These are phyloP conservation scores for Picathartes gymnocephalus DNA, from an alignment of 2,113 vertebrate genomes.

Conservation along the genomic window DNA sequence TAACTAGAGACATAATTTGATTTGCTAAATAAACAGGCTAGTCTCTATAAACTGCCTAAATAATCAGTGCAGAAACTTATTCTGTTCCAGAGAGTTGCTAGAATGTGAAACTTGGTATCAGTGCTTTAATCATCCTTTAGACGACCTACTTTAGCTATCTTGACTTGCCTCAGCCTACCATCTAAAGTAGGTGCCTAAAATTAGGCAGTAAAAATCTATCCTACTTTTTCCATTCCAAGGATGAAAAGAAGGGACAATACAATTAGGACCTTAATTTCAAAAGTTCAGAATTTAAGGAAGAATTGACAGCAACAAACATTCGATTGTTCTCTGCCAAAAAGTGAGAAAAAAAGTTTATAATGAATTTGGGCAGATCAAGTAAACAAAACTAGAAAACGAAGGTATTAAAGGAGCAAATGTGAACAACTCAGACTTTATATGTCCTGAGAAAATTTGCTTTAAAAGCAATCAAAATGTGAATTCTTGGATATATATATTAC, in stretches of 20 bases:
- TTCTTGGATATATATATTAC: not conserved
- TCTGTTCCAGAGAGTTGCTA: not conserved
- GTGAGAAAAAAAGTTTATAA: not conserved
- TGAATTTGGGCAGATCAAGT: not conserved
- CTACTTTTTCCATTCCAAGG: not conserved
- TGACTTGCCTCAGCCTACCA: not conserved
- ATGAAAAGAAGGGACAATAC: not conserved
- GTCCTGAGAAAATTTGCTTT: not conserved
- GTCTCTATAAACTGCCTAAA: not conserved
- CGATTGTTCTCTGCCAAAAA: not conserved
- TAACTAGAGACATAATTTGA: not conserved
- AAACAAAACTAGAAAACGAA: not conserved
- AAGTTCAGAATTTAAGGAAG: not conserved
- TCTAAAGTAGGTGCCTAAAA: not conserved
- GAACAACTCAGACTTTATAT: not conserved
- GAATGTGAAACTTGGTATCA: not conserved
- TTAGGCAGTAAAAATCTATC: not conserved
- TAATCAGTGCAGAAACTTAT: not conserved
- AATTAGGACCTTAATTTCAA: not conserved
- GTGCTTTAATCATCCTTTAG: not conserved
- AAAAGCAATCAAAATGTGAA: not conserved
- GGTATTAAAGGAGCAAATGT: not conserved
- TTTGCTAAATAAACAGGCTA: not conserved
- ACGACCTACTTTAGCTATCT: not conserved
- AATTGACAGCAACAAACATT: not conserved